Conservation (phyloP, 2,113 vertebrate genomes). For the Patagioenas fasciata region DNA sequence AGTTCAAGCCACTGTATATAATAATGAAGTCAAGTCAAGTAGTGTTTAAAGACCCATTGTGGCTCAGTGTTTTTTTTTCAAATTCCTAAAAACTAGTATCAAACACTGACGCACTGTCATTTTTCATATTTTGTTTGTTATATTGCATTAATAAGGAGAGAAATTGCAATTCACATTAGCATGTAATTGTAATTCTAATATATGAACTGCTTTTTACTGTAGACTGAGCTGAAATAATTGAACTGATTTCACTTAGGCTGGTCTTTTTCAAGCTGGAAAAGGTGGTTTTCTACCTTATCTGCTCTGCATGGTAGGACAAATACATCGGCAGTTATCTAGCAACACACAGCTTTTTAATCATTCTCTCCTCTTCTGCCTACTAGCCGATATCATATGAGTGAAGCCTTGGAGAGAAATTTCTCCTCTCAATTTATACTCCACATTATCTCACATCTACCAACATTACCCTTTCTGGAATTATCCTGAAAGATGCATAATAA, state of each 20-base stretch:
- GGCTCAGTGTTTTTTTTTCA: neutral
- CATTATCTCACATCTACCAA: neutral
- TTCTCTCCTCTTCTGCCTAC: neutral
- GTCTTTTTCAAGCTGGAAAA: neutral
- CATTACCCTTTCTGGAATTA: neutral
- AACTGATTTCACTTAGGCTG: neutral
- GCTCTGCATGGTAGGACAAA: neutral
- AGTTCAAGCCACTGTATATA: neutral
- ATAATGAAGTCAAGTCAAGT: neutral
- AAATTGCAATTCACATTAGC: neutral
- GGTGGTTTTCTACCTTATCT: neutral
- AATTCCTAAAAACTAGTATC: neutral
- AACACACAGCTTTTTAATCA: neutral
- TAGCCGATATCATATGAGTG: neutral
- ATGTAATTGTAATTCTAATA: neutral
- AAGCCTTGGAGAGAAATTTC: neutral
- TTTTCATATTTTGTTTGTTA: neutral
- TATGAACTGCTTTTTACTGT: neutral
- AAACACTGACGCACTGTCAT: neutral
- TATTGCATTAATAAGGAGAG: neutral
- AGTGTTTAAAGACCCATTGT: neutral
- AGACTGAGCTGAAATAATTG: conserved; percentile 6
- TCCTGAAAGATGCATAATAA: neutral
- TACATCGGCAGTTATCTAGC: neutral
- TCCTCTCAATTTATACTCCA: neutral